Evolutionary conservation across 2,888 invertebrate genomes (phyloP).

Genomic region (Carpatolechia fugitivella): DNA sequence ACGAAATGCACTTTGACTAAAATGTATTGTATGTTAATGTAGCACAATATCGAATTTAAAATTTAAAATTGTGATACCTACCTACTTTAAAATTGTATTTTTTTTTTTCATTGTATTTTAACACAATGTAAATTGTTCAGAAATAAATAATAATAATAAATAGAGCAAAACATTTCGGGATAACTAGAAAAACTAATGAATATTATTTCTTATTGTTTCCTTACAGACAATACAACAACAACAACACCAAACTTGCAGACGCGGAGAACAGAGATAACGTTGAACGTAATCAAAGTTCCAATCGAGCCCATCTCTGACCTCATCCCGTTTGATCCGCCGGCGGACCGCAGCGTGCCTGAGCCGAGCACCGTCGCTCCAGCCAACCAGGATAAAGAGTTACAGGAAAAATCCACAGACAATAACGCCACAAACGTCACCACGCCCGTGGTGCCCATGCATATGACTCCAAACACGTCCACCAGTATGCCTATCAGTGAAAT

Average conservation of each 20-base stretch:
- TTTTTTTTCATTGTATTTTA: too few species aligned
- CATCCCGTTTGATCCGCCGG: conserved; percentile 13
- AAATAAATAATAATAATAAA: too few species aligned
- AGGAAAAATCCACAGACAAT: not conserved
- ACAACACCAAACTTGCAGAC: conserved; percentile 28
- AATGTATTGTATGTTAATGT: too few species aligned
- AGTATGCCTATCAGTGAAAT: not conserved
- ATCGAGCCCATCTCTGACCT: conserved; percentile 19
- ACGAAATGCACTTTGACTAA: too few species aligned
- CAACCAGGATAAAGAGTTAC: not conserved
- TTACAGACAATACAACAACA: conserved; percentile 43
- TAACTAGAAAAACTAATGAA: too few species aligned
- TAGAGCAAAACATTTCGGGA: too few species aligned
- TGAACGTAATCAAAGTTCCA: conserved; percentile 22
- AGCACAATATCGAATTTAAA: too few species aligned
- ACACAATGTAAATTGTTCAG: too few species aligned
- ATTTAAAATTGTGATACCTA: too few species aligned
- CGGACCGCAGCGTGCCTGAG: conserved; percentile 15
- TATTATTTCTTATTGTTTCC: not conserved
- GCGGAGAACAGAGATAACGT: conserved; percentile 21
- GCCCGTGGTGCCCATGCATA: not conserved
- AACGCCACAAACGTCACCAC: not conserved
- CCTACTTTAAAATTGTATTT: too few species aligned
- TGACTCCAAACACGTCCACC: not conserved
- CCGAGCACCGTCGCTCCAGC: not conserved